phyloP scores from a whole-genome alignment of 2,888 invertebrate species.

The Linhomoeus sp. region DNA sequence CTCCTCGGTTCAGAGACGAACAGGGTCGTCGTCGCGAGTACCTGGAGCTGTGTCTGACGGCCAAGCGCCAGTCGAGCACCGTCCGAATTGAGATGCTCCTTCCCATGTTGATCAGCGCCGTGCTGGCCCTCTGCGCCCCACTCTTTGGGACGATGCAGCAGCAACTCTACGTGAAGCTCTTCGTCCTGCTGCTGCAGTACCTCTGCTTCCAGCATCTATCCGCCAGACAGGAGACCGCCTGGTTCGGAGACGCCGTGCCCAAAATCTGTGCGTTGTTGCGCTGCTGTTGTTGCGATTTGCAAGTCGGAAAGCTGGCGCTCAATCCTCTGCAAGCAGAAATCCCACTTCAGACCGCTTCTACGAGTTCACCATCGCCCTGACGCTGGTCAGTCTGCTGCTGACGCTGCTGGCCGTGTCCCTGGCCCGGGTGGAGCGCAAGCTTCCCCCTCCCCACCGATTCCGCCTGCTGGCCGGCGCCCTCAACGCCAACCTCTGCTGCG shows the following conservation, averaged over 20 bases:
- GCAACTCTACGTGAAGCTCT: conserved; percentile 19
- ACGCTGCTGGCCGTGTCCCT: conserved; percentile 18
- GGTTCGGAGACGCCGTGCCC: conserved; percentile 16
- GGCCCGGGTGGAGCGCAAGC: conserved; percentile 8
- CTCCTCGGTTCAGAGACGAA: conserved; percentile 9
- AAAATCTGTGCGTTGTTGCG: conserved; percentile 15
- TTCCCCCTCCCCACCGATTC: conserved; percentile 1
- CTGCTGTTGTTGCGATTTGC: too few species aligned
- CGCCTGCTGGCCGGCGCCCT: conserved; percentile 2
- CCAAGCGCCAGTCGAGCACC: conserved; percentile 14
- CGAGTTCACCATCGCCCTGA: conserved; percentile 18
- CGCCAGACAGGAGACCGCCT: conserved; percentile 16
- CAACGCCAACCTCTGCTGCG: conserved; percentile 4
- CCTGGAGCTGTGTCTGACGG: conserved; percentile 16
- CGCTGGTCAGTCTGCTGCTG: conserved; percentile 16
- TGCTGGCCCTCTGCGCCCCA: conserved; percentile 16
- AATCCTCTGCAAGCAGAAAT: not conserved
- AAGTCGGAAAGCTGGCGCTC: not conserved
- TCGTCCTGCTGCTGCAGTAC: conserved; percentile 20
- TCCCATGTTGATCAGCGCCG: conserved; percentile 17
- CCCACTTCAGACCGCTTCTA: conserved; percentile 20
- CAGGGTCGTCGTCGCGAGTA: not conserved
- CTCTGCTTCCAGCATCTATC: conserved; percentile 20
- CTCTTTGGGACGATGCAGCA: conserved; percentile 13
- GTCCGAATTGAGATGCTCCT: conserved; percentile 17